phyloP scores from a whole-genome alignment of 2,113 vertebrate genomes.

The Chloropsis hardwickii region DNA sequence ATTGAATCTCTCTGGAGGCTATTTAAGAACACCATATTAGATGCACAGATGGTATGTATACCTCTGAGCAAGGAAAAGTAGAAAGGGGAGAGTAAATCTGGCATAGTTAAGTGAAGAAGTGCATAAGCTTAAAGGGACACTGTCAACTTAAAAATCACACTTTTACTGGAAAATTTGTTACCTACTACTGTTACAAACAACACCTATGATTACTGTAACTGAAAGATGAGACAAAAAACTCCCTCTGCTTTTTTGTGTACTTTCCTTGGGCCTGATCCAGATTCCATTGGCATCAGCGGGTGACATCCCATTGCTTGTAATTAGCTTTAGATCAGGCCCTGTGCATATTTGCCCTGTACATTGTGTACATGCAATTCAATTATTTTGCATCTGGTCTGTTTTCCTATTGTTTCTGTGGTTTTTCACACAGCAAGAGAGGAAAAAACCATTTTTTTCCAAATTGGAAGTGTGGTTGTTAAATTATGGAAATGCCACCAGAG shows the following conservation, averaged over 20 bases:
- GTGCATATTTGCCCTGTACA: neutral
- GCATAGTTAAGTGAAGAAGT: conserved; percentile 72
- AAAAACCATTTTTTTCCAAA: neutral
- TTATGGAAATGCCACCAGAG: neutral
- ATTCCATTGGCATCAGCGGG: neutral
- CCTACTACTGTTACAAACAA: conserved; percentile 53
- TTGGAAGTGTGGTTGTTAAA: neutral
- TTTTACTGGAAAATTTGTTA: conserved; percentile 50
- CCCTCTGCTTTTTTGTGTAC: neutral
- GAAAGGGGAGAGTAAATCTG: conserved; percentile 76
- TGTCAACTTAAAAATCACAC: conserved; percentile 69
- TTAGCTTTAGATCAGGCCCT: neutral
- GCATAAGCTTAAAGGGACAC: conserved; percentile 75
- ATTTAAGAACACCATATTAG: conserved; percentile 62
- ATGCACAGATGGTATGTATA: conserved; percentile 76
- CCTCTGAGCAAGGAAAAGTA: conserved; percentile 67
- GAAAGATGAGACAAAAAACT: neutral
- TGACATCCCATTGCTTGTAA: neutral
- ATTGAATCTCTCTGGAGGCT: conserved; percentile 48
- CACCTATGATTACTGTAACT: conserved; percentile 49
- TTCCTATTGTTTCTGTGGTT: conserved; percentile 11
- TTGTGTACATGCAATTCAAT: neutral
- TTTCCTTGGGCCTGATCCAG: conserved; percentile 25
- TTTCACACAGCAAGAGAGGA: conserved; percentile 17
- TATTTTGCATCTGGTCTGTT: neutral